Evolutionary conservation across 2,113 vertebrate species (phyloP).

Genomic region (Phalacrocorax carbo): DNA sequence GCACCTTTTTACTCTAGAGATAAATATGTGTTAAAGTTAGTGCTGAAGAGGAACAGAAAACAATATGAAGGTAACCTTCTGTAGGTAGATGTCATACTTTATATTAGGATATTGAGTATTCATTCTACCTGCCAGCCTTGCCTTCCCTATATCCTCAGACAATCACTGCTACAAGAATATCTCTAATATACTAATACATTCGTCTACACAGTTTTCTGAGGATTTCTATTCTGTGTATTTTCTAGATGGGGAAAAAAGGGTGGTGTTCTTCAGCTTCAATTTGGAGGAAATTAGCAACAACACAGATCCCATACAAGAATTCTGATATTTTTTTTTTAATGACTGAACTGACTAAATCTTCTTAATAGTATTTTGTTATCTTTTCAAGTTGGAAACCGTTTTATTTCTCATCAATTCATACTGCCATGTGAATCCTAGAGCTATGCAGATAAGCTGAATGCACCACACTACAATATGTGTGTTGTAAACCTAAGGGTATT

Average conservation of each 20-base stretch:
- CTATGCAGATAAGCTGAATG: conserved; percentile 32
- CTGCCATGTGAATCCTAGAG: not conserved
- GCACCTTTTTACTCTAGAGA: not conserved
- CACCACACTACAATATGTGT: conserved; percentile 17
- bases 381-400: conserved; percentile 15
- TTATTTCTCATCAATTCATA: conserved; percentile 11
- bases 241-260: not conserved
- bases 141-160: not conserved
- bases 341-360: not conserved
- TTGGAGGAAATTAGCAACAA: not conserved
- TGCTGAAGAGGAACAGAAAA: not conserved
- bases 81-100: not conserved
- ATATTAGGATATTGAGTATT: not conserved
- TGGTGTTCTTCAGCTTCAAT: not conserved
- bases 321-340: not conserved
- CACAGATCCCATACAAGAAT: not conserved
- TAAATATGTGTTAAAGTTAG: not conserved
- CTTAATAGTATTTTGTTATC: not conserved
- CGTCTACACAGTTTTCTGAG: accelerated
- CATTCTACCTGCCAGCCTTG: not conserved
- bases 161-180: not conserved
- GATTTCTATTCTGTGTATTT: not conserved
- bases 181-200: not conserved
- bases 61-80: not conserved
- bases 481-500: conserved; percentile 14